Evolutionary conservation across 2,888 invertebrate genomes (phyloP), one percentile per base, ranked within the genome.

Genomic region (Phragmatobia fuliginosa): DNA sequence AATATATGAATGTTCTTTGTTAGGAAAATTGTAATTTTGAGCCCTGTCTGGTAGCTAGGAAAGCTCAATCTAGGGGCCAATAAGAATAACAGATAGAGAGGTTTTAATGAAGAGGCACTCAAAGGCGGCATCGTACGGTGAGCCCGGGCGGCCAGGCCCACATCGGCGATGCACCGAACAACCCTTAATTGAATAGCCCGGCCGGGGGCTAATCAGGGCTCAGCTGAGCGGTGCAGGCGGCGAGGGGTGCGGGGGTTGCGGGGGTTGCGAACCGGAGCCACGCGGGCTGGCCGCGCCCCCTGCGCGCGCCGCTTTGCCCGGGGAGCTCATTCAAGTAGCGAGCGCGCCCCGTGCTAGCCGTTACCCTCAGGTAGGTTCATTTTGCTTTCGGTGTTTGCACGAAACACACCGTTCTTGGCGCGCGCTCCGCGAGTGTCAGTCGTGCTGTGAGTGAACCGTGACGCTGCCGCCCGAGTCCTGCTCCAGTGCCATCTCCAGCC

Each of bases 201-300:
- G 93, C 90, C 92, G 90, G 94, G 88, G 91, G 94, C 93, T 94
- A 94, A 94, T 94, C 94, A 92, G 92, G 91, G 92, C 94, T 92
- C 94, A 94, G 94, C 93, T 94, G 94, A 93, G 91, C 91, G 90
- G 90, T 88, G 90, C 89, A 89, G 85, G 87, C 85, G 83, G 83
- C 85, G 85, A 59, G 72, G 38, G 41, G 70, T 70, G 79, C 86
- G 87, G 87, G 86, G 78, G 82, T 75, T 70, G 79, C 86, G 87
- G 87, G 86, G 78, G 82, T 75, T 33, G 85, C 79, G 88, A 88
- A 90, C 92, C 87, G 95, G 95, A 95, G 94, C 94, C 94, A 94
- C 94, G 94, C 94, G 91, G 94, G 92, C 94, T 94, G 88, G 94
- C 93, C 96, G 96, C 96, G 96, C 96, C 95, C 95, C 95, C 93